These are phyloP conservation scores for Maniola hyperantus DNA, from an alignment of 2,888 invertebrate genomes.

Conservation along the genomic window DNA sequence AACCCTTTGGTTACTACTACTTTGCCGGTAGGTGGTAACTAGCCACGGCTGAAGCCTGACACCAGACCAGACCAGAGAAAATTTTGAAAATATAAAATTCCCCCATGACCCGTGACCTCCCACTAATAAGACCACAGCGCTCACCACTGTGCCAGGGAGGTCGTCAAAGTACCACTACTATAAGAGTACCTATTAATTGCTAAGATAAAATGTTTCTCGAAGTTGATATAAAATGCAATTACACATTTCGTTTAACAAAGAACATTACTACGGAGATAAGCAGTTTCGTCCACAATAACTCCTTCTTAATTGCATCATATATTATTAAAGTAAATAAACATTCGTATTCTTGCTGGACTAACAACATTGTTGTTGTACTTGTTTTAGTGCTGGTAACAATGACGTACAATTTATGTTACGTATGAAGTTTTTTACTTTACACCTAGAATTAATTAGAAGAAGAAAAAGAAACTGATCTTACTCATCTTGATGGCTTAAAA, in stretches of 20 bases:
- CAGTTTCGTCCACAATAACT: slow-evolving; percentile 35
- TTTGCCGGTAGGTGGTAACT: no score
- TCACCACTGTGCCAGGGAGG: no score
- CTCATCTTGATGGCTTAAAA: no score
- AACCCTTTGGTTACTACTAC: no score
- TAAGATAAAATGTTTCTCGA: slow-evolving; percentile 14
- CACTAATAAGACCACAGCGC: no score
- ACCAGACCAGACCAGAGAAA: no score
- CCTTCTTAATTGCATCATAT: slow-evolving; percentile 40
- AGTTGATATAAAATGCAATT: slow-evolving; percentile 27
- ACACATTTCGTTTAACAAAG: slow-evolving; percentile 30
- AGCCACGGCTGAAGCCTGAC: no score
- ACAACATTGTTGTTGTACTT: slow-evolving; percentile 6
- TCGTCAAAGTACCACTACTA: no score
- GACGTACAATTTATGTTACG: background rate
- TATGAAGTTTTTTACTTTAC: background rate
- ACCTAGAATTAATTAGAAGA: background rate
- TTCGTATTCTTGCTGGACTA: slow-evolving; percentile 23
- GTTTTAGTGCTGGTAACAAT: background rate
- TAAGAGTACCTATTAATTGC: no score
- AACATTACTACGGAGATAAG: slow-evolving; percentile 34
- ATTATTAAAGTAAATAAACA: slow-evolving; percentile 38
- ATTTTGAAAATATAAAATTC: no score
- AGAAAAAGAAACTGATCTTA: background rate
- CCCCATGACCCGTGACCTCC: no score